Base-by-base conservation (phyloP, 2,797 vertebrate species). In the Psittacula derbiana region DNA sequence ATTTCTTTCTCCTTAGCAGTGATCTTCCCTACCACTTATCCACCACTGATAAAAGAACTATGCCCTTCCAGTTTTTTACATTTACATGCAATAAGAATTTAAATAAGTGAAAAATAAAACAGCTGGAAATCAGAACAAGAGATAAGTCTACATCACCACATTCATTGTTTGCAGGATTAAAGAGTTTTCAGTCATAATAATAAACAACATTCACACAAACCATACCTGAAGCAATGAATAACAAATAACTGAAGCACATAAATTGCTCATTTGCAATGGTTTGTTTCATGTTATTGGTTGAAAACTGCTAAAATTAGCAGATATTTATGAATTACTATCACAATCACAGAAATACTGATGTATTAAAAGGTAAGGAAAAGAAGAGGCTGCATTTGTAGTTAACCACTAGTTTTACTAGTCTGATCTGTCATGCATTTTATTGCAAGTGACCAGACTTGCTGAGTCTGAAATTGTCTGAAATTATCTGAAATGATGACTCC, bases 211-310 rank as follows among this genome's bases (percentile, higher is more conserved):
- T 62, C 18, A 87, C 64, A 70, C 3, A 47, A 93, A 18, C 30
- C 31, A 28, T 70, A 91, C 16, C n/a, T 16, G 27, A 84, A 92
- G 53, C 12, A 31, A 49, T 2, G 1, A 82, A 64, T 9, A 80
- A 57, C 16, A 83, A 80, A 64, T n/a, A 92, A 85, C 41, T 58
- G 60, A 93, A 93, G 81, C 43, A 95, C 92, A 91, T 66, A 72
- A 92, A 89, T 36, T 73, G 20, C 23, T 92, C 61, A 80, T 80
- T 89, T 91, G 85, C 50, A 82, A 57, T 19, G 69, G 81, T 67
- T 92, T 85, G 91, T 94, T 95, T 95, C 15, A 58, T 30, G 30
- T 12, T 38, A 88, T 71, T 88, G 76, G 33, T 30, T 86, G 64
- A 64, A 95, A 91, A 91, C 9, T 10, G 24, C 85, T 93, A 88